Conservation (phyloP, 1,140 invertebrate species). For the Macrotrachela quadricornifera region DNA sequence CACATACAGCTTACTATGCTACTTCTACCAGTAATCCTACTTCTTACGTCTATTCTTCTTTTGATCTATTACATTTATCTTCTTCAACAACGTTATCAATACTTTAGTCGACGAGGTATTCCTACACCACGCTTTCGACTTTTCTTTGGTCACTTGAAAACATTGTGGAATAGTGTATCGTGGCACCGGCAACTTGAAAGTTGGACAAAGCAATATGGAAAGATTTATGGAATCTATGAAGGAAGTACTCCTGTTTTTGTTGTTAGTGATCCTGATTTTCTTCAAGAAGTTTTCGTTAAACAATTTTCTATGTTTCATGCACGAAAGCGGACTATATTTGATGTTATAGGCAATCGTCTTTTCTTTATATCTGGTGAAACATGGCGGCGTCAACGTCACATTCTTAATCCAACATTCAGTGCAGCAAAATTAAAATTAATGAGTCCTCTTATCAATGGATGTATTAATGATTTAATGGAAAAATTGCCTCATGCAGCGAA, state of each 20-base stretch:
- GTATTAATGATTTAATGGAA: conserved; percentile 16
- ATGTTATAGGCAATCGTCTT: neutral
- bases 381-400: conserved; percentile 37
- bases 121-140: too few species aligned
- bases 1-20: too few species aligned
- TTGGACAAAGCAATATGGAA: too few species aligned
- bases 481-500: conserved; percentile 12
- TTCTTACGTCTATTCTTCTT: too few species aligned
- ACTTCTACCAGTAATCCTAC: too few species aligned
- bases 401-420: conserved; percentile 38
- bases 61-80: too few species aligned
- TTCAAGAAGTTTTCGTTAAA: conserved; percentile 29
- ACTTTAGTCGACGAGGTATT: too few species aligned
- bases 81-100: too few species aligned
- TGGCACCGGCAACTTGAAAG: too few species aligned
- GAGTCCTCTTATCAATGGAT: conserved; percentile 20
- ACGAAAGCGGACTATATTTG: conserved; percentile 15
- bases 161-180: too few species aligned
- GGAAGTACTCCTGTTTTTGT: conserved; percentile 25
- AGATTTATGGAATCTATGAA: conserved; percentile 15
- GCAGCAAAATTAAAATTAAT: conserved; percentile 36
- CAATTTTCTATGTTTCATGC: conserved; percentile 31
- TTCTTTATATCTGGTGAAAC: conserved; percentile 18
- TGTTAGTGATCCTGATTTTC: conserved; percentile 22
- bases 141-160: too few species aligned